Percentiles rank a stretch among this genome's conserved stretches.
Conservation (phyloP, 2,797 vertebrate genomes). For the Trachurus trachurus region DNA sequence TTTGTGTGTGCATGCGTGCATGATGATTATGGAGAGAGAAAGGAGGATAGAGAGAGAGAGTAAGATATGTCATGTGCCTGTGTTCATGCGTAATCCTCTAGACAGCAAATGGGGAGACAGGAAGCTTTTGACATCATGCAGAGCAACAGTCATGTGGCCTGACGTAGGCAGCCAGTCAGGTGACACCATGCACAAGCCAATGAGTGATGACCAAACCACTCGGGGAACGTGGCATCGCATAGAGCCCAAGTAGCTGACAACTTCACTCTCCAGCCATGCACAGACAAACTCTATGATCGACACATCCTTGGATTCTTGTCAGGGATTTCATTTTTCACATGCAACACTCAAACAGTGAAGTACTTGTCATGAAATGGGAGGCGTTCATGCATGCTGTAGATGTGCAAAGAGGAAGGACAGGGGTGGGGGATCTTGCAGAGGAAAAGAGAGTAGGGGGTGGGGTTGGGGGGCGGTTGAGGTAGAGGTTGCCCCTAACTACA, state of each 20-base stretch:
- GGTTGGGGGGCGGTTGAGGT: slow-evolving; percentile 48
- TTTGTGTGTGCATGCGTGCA: slow-evolving; percentile 25
- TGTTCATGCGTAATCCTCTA: slow-evolving; percentile 71
- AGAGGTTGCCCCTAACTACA: slow-evolving; percentile 62
- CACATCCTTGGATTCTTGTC: slow-evolving; percentile 8
- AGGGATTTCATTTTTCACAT: slow-evolving; percentile 8
- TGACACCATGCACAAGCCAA: slow-evolving; percentile 60
- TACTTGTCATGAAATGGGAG: slow-evolving; percentile 21
- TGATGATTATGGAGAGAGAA: slow-evolving; percentile 43
- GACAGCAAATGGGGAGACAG: slow-evolving; percentile 67
- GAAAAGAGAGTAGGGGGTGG: neutral
- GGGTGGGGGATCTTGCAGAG: slow-evolving; percentile 17
- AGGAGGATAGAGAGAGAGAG: slow-evolving; percentile 51
- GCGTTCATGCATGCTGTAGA: slow-evolving; percentile 33
- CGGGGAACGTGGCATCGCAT: slow-evolving; percentile 25
- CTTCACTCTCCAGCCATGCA: slow-evolving; percentile 60
- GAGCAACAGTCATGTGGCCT: slow-evolving; percentile 73
- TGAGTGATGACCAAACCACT: slow-evolving; percentile 42
- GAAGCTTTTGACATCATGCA: slow-evolving; percentile 78
- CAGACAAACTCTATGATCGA: slow-evolving; percentile 33
- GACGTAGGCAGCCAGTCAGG: slow-evolving; percentile 62
- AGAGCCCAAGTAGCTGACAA: slow-evolving; percentile 42
- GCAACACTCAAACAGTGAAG: slow-evolving; percentile 21
- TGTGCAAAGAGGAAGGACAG: slow-evolving; percentile 20
- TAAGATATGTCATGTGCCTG: slow-evolving; percentile 61